Percentiles rank a stretch among this genome's conserved stretches.
These are phyloP conservation scores for Venustaconcha ellipsiformis DNA, from an alignment of 1,140 invertebrate species.

Conservation along the genomic window DNA sequence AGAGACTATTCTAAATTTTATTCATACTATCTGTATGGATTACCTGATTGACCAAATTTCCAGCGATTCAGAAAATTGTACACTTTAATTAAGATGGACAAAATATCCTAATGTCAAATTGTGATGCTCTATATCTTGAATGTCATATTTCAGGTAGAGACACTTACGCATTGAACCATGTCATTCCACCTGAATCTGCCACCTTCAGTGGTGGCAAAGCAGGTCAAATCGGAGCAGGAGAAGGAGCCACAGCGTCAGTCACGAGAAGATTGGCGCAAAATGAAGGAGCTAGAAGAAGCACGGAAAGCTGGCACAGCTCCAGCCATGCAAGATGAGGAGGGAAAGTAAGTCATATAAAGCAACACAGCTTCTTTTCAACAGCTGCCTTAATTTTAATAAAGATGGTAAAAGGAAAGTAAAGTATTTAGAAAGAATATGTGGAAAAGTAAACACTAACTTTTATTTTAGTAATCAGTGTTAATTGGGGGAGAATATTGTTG, in stretches of 20 bases:
- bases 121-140: no score
- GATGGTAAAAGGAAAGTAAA: not conserved
- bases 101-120: no score
- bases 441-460: not conserved
- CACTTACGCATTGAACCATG: slow-evolving; percentile 35
- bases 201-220: slow-evolving; percentile 66
- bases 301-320: slow-evolving; percentile 98
- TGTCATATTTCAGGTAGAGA: no score
- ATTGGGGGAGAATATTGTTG: not conserved
- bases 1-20: no score
- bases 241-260: slow-evolving; percentile 63
- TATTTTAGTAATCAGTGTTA: not conserved
- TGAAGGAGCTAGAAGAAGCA: slow-evolving; percentile 97
- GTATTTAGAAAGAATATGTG: not conserved
- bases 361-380: not conserved
- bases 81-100: no score
- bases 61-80: no score
- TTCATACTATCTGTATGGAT: no score
- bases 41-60: no score
- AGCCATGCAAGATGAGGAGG: slow-evolving; percentile 98
- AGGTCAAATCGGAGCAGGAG: slow-evolving; percentile 51
- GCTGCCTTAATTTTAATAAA: no score
- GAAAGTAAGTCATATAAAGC: slow-evolving; percentile 70
- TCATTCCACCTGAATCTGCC: slow-evolving; percentile 66
- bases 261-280: slow-evolving; percentile 68